Base-by-base conservation (phyloP, 2,888 invertebrate species). In the Drosophila meridionalis region DNA sequence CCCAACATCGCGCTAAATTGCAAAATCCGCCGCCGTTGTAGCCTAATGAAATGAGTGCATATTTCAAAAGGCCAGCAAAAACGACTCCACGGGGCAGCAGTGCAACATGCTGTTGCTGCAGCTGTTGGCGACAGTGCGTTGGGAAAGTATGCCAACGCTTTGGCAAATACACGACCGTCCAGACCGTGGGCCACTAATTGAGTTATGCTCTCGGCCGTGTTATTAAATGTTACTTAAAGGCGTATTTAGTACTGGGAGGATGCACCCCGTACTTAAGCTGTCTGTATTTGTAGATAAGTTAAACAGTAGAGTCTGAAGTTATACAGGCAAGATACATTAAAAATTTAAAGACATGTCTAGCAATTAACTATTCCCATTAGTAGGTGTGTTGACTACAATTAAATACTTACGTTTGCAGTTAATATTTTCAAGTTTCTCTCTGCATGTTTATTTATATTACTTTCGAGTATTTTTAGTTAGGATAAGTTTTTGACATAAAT, bases 121-220 rank as follows among this genome's bases (percentile, higher is more conserved):
- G 9, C 45, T 26, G 53, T 36, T 55, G 75, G 45, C 62, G 57
- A 70, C 68, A 78, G 50, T 76, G 67, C 66, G 66, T 65, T 67
- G 76, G 28, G 90, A 90, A 88, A 88, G 90, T 90, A 76, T 76
- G 90, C 73, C 81, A 69, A 77, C 62, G 42, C 43, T 68, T 48
- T 42, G 56, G 20, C 32, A 32, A 32, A 38, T 42, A 65, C 28
- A 36, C n/a, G 20, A 20, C 32, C 20, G 34, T 55, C 43, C 32
- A 30, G n/a, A 40, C 32, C n/a, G 26, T 56, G 47, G 65, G 38
- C n/a, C 30, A 26, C 20, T 38, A 50, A 68, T 28, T 32, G 20
- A 34, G 42, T 34, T 53, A 26, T 2, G 7, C 47, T 32, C 4
- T 57, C 20, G 9, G 1, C 12, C 9, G 52, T 45, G 28, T 5